These are phyloP conservation scores for Hemiscyllium ocellatum DNA, from an alignment of 2,113 vertebrate species.

Conservation along the genomic window DNA sequence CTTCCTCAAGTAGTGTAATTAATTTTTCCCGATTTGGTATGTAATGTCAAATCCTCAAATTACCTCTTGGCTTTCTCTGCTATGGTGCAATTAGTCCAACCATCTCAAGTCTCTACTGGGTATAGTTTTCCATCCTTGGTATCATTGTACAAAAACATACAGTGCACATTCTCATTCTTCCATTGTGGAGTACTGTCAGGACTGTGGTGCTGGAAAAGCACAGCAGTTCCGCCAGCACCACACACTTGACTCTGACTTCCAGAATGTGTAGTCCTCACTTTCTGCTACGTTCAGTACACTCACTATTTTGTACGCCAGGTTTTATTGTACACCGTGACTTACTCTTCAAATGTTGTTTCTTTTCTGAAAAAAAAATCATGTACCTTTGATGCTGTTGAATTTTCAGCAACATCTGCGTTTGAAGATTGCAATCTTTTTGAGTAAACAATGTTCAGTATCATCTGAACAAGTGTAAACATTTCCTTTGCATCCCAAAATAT, in stretches of 20 bases:
- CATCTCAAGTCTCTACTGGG: neutral
- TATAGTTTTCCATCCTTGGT: neutral
- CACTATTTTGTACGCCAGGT: neutral
- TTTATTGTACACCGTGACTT: neutral
- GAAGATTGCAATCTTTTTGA: neutral
- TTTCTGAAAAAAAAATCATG: neutral
- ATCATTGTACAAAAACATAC: neutral
- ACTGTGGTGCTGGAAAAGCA: too few species aligned
- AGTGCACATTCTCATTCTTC: neutral
- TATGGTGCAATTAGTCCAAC: neutral
- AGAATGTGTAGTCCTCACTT: too few species aligned
- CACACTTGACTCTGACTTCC: too few species aligned
- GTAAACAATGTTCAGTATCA: neutral
- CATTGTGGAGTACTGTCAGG: neutral
- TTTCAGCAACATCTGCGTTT: neutral
- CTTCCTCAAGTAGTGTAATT: neutral
- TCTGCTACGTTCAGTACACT: too few species aligned
- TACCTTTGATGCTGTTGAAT: neutral
- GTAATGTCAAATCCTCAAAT: neutral
- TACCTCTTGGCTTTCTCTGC: neutral
- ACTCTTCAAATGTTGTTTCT: neutral
- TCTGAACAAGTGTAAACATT: neutral
- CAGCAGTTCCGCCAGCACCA: too few species aligned
- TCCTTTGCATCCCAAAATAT: neutral
- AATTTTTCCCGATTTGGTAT: neutral